phyloP scores from a whole-genome alignment of 2,888 invertebrate genomes.

The Octonoba sinensis region DNA sequence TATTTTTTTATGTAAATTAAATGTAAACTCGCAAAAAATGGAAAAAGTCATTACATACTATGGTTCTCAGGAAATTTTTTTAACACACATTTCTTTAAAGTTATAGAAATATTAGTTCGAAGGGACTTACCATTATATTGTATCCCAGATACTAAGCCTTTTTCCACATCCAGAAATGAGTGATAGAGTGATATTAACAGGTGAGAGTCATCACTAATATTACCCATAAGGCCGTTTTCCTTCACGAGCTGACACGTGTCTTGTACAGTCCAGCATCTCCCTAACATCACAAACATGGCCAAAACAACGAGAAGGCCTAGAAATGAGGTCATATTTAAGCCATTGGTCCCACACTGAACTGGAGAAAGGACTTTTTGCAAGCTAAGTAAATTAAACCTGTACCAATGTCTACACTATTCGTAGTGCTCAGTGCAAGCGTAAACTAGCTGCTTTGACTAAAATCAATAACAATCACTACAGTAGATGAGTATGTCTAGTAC shows the following conservation, averaged over 20 bases:
- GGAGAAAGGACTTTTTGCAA: not conserved
- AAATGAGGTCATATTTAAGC: slow-evolving; percentile 14
- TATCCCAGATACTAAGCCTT: slow-evolving; percentile 25
- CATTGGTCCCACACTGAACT: not conserved
- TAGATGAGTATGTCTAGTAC: too few relatives aligned
- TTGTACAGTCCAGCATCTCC: not conserved
- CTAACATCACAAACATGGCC: not conserved
- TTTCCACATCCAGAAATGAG: slow-evolving; percentile 11
- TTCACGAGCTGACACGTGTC: slow-evolving; percentile 18
- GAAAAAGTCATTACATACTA: too few relatives aligned
- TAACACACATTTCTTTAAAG: too few relatives aligned
- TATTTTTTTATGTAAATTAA: too few relatives aligned
- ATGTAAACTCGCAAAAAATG: too few relatives aligned
- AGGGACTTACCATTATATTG: slow-evolving; percentile 35
- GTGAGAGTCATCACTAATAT: not conserved
- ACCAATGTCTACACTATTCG: not conserved
- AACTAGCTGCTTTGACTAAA: too few relatives aligned
- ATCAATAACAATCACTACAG: too few relatives aligned
- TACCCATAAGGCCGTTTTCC: slow-evolving; percentile 8
- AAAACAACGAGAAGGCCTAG: slow-evolving; percentile 7
- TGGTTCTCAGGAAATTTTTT: too few relatives aligned
- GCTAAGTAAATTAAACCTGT: not conserved
- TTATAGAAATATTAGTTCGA: too few relatives aligned
- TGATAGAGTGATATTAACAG: slow-evolving; percentile 16
- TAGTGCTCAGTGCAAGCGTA: too few relatives aligned